Evolutionary conservation across 2,888 invertebrate species (phyloP), one percentile per base, ranked within the genome.

Genomic region (Boloria euphrosyne): DNA sequence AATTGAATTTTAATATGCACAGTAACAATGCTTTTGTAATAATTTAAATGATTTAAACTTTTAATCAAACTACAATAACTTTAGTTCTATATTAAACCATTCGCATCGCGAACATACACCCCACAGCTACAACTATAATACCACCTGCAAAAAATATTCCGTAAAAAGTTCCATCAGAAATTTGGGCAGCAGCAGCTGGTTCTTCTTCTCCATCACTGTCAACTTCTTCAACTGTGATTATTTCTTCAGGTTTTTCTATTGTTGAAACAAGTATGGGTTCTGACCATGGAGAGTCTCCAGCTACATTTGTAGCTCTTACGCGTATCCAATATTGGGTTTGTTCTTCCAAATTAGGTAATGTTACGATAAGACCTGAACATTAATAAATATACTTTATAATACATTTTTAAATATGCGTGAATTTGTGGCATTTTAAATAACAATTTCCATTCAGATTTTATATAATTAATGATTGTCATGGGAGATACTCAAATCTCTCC

Each of bases 71-170:
- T 3, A 46, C n/a, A 7, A 38, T 5, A 17, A 1, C 27, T 44
- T 6, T 14, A 16, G 17, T 10, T 4, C 16, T 50, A 62, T 7
- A 38, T 77, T 79, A 76, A 7, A 88, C 82, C 69, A 84, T 51
- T 72, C 81, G 84, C 72, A 87, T 78, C 16, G 69, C 68, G 62
- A 87, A 82, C 80, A 84, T 83, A 68, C 83, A 86, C 2, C 76
- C 80, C 10, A 83, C 79, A 13, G 80, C 76, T 0, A 85, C 59
- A 0, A 88, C 74, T 18, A 83, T 62, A 49, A 90, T 80, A 4
- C 83, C 85, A 14, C 81, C 86, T 10, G 81, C 80, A 47, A 87
- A 87, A 67, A 90, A 84, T 59, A 90, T 76, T 0, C 87, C 88
- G 59, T 86, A 88, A 54, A 86, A 85, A 6, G 81, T 79, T 7